phyloP scores from a whole-genome alignment of 2,797 vertebrate species.

The Lindbergichthys nudifrons region DNA sequence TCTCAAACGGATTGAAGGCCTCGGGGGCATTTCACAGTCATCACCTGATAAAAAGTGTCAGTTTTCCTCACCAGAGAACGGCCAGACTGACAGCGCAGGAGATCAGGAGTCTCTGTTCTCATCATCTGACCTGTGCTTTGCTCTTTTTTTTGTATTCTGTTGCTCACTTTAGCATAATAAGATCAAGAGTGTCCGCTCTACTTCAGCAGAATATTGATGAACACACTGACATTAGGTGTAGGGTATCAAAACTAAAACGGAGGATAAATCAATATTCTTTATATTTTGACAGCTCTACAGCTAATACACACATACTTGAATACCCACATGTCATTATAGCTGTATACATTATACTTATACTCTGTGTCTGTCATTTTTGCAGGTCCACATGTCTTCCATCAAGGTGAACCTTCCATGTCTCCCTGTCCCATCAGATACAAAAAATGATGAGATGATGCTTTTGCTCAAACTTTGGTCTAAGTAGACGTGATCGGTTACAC shows the following conservation, averaged over 20 bases:
- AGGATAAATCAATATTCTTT: neutral
- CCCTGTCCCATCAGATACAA: slow-evolving; percentile 22
- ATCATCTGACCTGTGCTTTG: neutral
- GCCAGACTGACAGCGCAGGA: slow-evolving; percentile 7
- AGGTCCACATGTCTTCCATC: neutral
- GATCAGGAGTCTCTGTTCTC: slow-evolving; percentile 7
- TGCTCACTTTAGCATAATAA: slow-evolving; percentile 18
- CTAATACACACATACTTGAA: neutral
- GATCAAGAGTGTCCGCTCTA: neutral
- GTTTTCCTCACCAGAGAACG: slow-evolving; percentile 18
- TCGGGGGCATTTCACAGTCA: slow-evolving; percentile 15
- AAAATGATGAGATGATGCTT: neutral
- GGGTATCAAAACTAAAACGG: neutral
- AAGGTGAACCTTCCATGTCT: slow-evolving; percentile 20
- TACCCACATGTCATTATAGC: neutral
- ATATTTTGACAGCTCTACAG: neutral
- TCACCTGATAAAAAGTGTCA: slow-evolving; percentile 38
- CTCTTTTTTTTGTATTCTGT: slow-evolving; percentile 2
- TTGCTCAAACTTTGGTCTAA: slow-evolving; percentile 31
- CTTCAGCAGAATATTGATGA: slow-evolving; percentile 9
- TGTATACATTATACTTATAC: neutral
- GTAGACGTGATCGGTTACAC: neutral
- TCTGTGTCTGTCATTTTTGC: slow-evolving; percentile 7
- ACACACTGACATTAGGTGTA: neutral
- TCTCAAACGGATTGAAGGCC: slow-evolving; percentile 18